Evolutionary conservation across 2,888 invertebrate genomes (phyloP).

Genomic region (Drosophila ustulata): DNA sequence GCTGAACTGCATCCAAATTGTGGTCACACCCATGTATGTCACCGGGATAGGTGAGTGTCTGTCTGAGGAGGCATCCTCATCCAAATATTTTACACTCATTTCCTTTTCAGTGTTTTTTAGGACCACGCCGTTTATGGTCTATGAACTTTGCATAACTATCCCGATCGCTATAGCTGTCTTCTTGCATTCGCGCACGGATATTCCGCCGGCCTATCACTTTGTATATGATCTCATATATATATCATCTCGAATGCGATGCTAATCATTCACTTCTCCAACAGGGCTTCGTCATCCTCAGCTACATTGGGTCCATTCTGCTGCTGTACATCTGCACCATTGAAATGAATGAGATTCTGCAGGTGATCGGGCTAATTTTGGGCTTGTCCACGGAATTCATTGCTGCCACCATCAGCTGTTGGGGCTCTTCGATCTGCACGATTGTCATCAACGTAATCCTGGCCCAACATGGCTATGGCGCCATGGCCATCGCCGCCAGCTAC

Average conservation of each 20-base stretch:
- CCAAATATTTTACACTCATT: neutral
- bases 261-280: neutral
- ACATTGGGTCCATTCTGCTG: constrained; percentile 8
- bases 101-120: neutral
- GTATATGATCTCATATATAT: constrained; percentile 16
- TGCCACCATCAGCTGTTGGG: constrained; percentile 27
- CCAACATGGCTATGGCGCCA: constrained; percentile 23
- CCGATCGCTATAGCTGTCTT: constrained; percentile 17
- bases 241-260: neutral
- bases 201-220: constrained; percentile 24
- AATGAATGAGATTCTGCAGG: constrained; percentile 17
- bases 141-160: constrained; percentile 4
- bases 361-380: constrained; percentile 15
- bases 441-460: constrained; percentile 29
- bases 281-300: constrained; percentile 15
- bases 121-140: neutral
- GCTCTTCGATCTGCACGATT: constrained; percentile 21
- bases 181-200: constrained; percentile 13
- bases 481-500: constrained; percentile 36
- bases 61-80: neutral
- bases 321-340: constrained; percentile 17
- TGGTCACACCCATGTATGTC: constrained; percentile 18
- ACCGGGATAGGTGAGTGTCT: constrained; percentile 1
- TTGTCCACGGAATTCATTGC: constrained; percentile 20
- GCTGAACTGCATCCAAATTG: constrained; percentile 23